Evolutionary conservation across 2,113 vertebrate species (phyloP).

Genomic region (Paraplagusia blochii): DNA sequence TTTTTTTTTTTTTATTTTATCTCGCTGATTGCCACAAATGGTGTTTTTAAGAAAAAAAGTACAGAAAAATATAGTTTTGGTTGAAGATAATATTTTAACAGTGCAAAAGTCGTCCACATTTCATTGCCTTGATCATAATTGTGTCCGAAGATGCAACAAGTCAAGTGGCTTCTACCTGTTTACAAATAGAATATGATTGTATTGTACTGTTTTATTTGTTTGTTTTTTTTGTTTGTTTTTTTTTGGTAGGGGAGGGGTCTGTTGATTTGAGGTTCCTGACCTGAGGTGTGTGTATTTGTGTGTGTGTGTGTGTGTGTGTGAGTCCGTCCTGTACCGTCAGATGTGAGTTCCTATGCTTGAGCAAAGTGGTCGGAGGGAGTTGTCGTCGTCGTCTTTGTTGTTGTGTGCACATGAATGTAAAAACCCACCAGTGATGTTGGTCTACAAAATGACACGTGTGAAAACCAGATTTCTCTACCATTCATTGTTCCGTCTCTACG

Average conservation of each 20-base stretch:
- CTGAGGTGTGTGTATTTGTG: conserved; percentile 25
- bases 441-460: conserved; percentile 43
- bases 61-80: conserved; percentile 66
- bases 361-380: neutral
- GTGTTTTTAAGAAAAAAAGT: conserved; percentile 74
- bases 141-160: conserved; percentile 98
- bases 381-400: conserved; percentile 30
- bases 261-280: conserved; percentile 90
- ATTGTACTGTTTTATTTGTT: conserved; percentile 84
- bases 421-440: conserved; percentile 63
- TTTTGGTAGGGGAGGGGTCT: conserved; percentile 63
- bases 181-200: conserved; percentile 99
- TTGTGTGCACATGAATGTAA: conserved; percentile 69
- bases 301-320: conserved; percentile 23
- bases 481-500: conserved; percentile 69
- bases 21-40: conserved; percentile 85
- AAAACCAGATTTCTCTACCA: conserved; percentile 61
- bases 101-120: conserved; percentile 96
- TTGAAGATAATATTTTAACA: conserved; percentile 79
- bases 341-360: conserved; percentile 15
- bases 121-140: conserved; percentile 99
- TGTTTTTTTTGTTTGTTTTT: conserved; percentile 22
- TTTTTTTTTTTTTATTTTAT: conserved; percentile 54
- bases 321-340: conserved; percentile 19
- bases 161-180: conserved; percentile 99